Evolutionary conservation across 2,113 vertebrate genomes (phyloP).

Genomic region (Heterocephalus glaber): DNA sequence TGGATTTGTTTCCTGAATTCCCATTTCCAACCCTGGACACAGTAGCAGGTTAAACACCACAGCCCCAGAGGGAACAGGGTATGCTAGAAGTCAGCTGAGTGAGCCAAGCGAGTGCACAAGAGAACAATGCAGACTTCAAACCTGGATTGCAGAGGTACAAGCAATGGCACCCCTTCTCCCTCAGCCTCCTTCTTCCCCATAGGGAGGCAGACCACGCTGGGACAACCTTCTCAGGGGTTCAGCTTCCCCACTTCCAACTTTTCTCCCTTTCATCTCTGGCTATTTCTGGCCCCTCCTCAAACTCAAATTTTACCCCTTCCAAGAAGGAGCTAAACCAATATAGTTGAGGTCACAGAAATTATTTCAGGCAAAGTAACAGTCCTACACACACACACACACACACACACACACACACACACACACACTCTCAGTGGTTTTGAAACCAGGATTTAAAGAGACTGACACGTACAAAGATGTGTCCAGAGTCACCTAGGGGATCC

Average conservation of each 20-base stretch:
- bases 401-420: too few species aligned
- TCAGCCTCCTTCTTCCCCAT: not conserved
- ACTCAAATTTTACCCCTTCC: constrained; percentile 19
- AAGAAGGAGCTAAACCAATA: constrained; percentile 2
- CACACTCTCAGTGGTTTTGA: not conserved
- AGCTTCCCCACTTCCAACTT: not conserved
- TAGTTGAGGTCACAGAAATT: not conserved
- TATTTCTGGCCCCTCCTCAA: not conserved
- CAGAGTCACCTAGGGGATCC: not conserved
- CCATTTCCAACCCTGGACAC: constrained; percentile 59
- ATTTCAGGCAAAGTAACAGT: not conserved
- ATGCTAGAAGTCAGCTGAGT: constrained; percentile 15
- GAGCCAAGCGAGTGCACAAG: not conserved
- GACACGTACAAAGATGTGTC: constrained; percentile 38
- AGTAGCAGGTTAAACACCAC: constrained; percentile 6
- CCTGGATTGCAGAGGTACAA: not conserved
- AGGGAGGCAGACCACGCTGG: not conserved
- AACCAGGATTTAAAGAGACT: constrained; percentile 22
- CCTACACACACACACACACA: too few species aligned
- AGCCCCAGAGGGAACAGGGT: not conserved
- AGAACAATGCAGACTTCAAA: not conserved
- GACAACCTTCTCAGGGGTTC: not conserved
- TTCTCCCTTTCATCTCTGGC: not conserved
- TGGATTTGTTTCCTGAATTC: constrained; percentile 56
- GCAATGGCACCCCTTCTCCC: not conserved